Base-by-base conservation (phyloP, 2,113 vertebrate genomes). In the Scalopus aquaticus region DNA sequence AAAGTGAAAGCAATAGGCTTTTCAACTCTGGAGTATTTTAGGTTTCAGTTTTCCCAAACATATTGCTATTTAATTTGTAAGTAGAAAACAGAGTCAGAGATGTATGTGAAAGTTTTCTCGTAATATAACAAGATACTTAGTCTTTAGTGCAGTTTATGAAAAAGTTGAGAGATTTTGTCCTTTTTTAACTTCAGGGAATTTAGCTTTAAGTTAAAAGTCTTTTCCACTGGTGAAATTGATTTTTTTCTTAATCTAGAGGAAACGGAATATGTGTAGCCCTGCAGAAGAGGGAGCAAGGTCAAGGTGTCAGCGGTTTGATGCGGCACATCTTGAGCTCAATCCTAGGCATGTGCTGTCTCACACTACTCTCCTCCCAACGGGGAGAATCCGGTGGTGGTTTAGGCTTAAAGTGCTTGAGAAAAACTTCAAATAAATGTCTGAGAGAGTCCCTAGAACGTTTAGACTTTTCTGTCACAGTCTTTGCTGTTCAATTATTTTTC, bases 201-300 rank as follows among this genome's bases (percentile, higher is more conserved):
- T 80, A 95, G 42, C 58, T 85, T 96, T 88, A 90, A 95, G 51
- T 87, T 97, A 95, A 96, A 97, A 97, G 58, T 1, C 54, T 35
- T 94, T 97, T 96, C 96, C 76, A 58, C 67, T 30, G 13, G 15
- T 88, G 44, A 95, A 97, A 97, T 91, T 94, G n/a, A 89, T 92
- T 97, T 96, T 90, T 96, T 92, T 91, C 79, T 97, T 96, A 96
- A 94, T 74, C 19, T 90, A 96, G 11, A 56, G 56, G 95, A 96
- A 97, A 72, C 0, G 62, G 94, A 95, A 77, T 90, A n/a, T 88
- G 65, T 96, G 24, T 72, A 90, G 88, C 96, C 76, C 90, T 97
- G 65, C 17, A 32, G 88, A 97, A 88, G 72, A 97, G 83, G 35
- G 56, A 95, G 2, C 64, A 70, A 96, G 84, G 84, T 98, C 92